phyloP scores from a whole-genome alignment of 2,113 vertebrate species.

The Clinocottus analis region DNA sequence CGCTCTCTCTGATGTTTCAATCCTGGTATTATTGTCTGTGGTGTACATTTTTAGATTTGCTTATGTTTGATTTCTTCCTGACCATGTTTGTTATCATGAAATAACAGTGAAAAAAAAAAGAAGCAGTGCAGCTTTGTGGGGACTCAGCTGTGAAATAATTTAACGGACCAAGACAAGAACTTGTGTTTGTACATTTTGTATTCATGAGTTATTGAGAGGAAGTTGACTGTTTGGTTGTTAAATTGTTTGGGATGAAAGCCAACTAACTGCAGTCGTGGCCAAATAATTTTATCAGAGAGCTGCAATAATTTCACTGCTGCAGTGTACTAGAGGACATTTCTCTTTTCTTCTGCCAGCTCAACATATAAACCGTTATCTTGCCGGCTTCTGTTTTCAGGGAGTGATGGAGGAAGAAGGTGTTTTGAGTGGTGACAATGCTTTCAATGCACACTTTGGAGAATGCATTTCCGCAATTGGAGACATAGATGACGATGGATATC shows the following conservation, averaged over 20 bases:
- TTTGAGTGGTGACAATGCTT: slow-evolving; percentile 86
- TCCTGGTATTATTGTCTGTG: neutral
- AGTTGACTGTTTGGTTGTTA: slow-evolving; percentile 17
- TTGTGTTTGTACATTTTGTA: slow-evolving; percentile 46
- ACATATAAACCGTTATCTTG: slow-evolving; percentile 15
- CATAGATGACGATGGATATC: slow-evolving; percentile 94
- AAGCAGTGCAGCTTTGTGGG: neutral
- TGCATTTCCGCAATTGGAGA: slow-evolving; percentile 90
- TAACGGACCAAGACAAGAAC: slow-evolving; percentile 1
- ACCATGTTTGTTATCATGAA: slow-evolving; percentile 26
- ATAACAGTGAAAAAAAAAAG: slow-evolving; percentile 25
- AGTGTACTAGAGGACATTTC: neutral
- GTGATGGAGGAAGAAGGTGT: slow-evolving; percentile 89
- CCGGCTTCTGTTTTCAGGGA: slow-evolving; percentile 86
- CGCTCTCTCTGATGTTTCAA: neutral
- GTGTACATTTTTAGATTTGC: neutral
- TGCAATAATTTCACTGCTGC: slow-evolving; percentile 21
- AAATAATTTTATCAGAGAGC: slow-evolving; percentile 37
- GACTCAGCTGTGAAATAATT: slow-evolving; percentile 13
- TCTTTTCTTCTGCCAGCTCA: slow-evolving; percentile 13
- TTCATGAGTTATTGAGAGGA: slow-evolving; percentile 20
- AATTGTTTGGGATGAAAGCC: slow-evolving; percentile 25
- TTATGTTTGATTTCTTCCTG: slow-evolving; percentile 27
- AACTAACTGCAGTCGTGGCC: neutral
- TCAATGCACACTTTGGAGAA: slow-evolving; percentile 97